These are phyloP conservation scores for Prosopocoilus inquinatus DNA, from an alignment of 2,888 invertebrate genomes.

Conservation along the genomic window DNA sequence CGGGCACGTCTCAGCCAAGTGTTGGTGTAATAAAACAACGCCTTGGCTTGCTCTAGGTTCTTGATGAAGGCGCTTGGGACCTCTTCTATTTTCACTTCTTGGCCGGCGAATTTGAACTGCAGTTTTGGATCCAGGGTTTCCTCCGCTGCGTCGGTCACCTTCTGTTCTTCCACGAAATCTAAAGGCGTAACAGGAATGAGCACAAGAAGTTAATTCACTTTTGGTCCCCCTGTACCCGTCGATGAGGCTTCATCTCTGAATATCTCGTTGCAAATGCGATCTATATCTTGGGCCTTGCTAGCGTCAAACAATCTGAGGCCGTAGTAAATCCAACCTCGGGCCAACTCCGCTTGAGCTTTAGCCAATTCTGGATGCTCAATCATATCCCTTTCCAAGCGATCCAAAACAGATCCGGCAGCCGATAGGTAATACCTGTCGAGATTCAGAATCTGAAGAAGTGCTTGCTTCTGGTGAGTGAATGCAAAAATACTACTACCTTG, in stretches of 20 bases:
- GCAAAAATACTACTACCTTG: conserved; percentile 31
- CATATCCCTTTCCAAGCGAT: conserved; percentile 55
- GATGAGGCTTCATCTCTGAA: conserved; percentile 32
- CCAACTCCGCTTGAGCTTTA: conserved; percentile 47
- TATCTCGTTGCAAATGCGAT: conserved; percentile 28
- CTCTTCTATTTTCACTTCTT: conserved; percentile 31
- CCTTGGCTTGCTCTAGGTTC: conserved; percentile 54
- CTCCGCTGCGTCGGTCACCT: conserved; percentile 17
- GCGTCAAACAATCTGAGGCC: conserved; percentile 58
- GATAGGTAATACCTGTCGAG: conserved; percentile 60
- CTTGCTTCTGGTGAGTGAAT: neutral
- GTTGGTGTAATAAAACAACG: conserved; percentile 57
- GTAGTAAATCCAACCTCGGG: conserved; percentile 62
- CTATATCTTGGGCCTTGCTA: conserved; percentile 47
- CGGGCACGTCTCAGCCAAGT: conserved; percentile 61
- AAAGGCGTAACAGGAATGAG: neutral
- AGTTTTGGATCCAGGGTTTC: conserved; percentile 11
- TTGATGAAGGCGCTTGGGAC: conserved; percentile 42
- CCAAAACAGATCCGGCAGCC: conserved; percentile 59
- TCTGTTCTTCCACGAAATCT: conserved; percentile 13
- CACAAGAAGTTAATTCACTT: conserved; percentile 4
- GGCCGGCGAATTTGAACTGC: conserved; percentile 28
- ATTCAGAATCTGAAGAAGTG: neutral
- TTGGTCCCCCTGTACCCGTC: conserved; percentile 1
- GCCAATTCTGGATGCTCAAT: conserved; percentile 35